Base-by-base conservation (phyloP, 1,140 invertebrate species). In the Cotesia glomerata region DNA sequence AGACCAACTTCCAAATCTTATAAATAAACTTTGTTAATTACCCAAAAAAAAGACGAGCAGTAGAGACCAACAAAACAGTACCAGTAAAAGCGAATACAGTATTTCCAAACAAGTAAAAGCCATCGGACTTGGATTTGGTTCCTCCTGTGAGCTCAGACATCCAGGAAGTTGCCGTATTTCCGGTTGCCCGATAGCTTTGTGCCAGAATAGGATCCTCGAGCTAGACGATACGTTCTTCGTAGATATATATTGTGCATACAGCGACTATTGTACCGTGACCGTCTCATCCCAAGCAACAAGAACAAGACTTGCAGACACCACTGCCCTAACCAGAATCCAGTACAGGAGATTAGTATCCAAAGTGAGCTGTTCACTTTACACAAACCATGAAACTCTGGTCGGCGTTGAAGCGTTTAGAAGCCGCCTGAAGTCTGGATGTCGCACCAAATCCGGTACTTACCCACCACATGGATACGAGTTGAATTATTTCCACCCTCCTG, bases 121-220 rank as follows among this genome's bases (percentile, higher is more conserved):
- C 26, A 67, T 67, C 35, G 59, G 61, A 63, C 62, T 45, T 26
- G 35, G 7, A 26, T 1, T 26, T 59, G 49, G 18, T 26, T 62
- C 39, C 34, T 5, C 26, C 32, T 36, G 32, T 45, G 39, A 7
- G 5, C 39, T 45, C 5, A 35, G 52, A 16, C 52, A 16, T n/a
- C 14, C 39, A 74, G 76, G 72, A 77, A 72, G 76, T 73, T 72
- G 64, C 52, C 58, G 69, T 77, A 76, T 77, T 77, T 76, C 76
- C 72, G 76, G 71, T 13, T 68, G 69, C 74, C n/a, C 68, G 72
- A 77, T 77, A 74, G 74, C 72, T 76, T 76, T 74, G 74, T 74
- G 58, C 70, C 26, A 45, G 67, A 76, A 76, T 76, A 71, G 76
- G 56, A 74, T 77, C 74, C 73, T 76, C 72, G 9, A 51, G 62